Base-by-base conservation (phyloP, 2,797 vertebrate genomes). In the Neosilurus hyrtlii region DNA sequence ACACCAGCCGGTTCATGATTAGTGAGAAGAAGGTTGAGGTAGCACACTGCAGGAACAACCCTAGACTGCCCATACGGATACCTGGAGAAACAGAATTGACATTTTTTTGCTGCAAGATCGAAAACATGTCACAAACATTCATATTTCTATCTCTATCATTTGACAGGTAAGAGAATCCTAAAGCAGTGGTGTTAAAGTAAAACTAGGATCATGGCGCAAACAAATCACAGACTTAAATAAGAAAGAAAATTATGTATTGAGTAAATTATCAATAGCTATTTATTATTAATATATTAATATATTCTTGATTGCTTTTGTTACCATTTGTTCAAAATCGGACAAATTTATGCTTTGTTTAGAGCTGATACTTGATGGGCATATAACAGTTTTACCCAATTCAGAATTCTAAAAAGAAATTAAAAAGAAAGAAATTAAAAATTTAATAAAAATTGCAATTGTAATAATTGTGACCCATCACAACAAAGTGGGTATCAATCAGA, bases 51-150 rank as follows among this genome's bases (percentile, higher is more conserved):
- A 95, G 89, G 89, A 95, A 95, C 37, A 95, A 90, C 22, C 95
- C 95, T 84, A 95, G 89, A 49, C 95, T 95, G 86, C 95, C 95
- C 94, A 95, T 93, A 8, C 95, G 95, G 83, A 95, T 93, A n/a
- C 95, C 95, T 95, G 88, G 4, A 65, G 56, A 10, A 37, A 66
- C 9, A 66, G n/a, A 76, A 43, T 43, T n/a, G 1, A 59, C 18
- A 37, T 35, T 9, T 35, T 74, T 75, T 20, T 18, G 0, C 49
- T 73, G 24, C 4, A 35, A 18, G 49, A 73, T 52, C 22, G n/a
- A 24, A 24, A 72, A 24, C 49, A 52, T 9, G 24, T 9, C 57
- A 20, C 7, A 20, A 59, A 5, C 54, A 56, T 56, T 56, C 15
- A n/a, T 24, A 51, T 51, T 14, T n/a, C 2, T 12, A 71, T n/a